Evolutionary conservation across 2,888 invertebrate genomes (phyloP), one percentile per base, ranked within the genome.

Genomic region (Lordiphosa fenestrarum): DNA sequence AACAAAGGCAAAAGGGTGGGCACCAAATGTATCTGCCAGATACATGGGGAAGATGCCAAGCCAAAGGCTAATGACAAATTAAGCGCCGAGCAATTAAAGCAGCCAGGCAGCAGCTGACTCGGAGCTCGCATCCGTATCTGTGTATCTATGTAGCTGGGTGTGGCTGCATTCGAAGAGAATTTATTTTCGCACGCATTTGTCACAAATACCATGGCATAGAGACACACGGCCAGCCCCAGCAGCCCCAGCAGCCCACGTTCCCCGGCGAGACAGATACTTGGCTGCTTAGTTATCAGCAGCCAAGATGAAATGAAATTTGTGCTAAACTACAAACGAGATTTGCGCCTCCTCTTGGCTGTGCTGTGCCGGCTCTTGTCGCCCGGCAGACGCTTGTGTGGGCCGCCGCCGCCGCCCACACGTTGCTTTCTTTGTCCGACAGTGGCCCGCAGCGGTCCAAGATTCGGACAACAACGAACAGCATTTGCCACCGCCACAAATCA

Each of bases 31-130:
- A 39, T 39, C 65, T 64, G 49, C 23, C 42, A 64, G 30, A 50
- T 63, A 53, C 63, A 64, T 30, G 9, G 30, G 3, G 10, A 30
- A 30, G 30, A 30, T 30, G 47, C 52, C 48, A 41, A 75, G 78
- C 71, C 80, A 83, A 73, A 83, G 85, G 85, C 83, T 81, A 83
- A 81, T 83, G 73, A 71, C 69, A 83, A 81, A 83, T 81, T 84
- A 80, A 83, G 83, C 80, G 68, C 58, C 57, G 53, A 69, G 73
- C 76, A 82, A 80, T 81, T 80, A 84, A 77, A 73, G 68, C 37
- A 54, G 49, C 46, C 49, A 55, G 56, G 44, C 23, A 50, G 39
- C 50, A 48, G 44, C 39, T 44, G 13, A 54, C 30, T 50, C 69
- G 64, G 53, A 55, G 46, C 39, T 47, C 51, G 42, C 38, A 49